Conservation (phyloP, 2,113 vertebrate genomes). For the Sialia sialis region DNA sequence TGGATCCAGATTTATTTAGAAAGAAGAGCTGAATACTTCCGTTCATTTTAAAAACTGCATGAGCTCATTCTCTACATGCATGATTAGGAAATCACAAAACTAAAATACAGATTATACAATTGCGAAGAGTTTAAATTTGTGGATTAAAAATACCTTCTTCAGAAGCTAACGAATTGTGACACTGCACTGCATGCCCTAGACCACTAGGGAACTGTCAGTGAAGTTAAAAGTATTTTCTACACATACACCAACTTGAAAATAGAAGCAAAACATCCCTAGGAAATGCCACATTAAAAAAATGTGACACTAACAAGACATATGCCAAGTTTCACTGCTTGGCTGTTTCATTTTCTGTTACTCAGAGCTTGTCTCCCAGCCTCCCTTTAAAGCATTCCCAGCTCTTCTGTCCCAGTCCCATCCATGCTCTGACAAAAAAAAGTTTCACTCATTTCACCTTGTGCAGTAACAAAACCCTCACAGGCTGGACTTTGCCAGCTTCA, state of each 20-base stretch:
- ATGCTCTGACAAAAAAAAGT: neutral
- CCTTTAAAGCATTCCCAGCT: neutral
- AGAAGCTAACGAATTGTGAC: slow-evolving; percentile 26
- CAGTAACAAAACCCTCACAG: neutral
- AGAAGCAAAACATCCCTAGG: slow-evolving; percentile 47
- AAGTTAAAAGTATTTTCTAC: slow-evolving; percentile 30
- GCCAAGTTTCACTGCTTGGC: slow-evolving; percentile 4
- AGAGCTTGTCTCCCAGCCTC: neutral
- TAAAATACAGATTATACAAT: slow-evolving; percentile 38
- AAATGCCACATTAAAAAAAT: slow-evolving; percentile 46
- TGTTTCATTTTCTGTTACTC: neutral
- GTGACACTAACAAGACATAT: slow-evolving; percentile 15
- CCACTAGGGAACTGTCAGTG: slow-evolving; percentile 13
- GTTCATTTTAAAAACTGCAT: neutral
- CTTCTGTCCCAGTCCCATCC: neutral
- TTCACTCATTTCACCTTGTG: neutral
- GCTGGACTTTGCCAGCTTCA: neutral
- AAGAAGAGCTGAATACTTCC: slow-evolving; percentile 8
- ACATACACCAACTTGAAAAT: slow-evolving; percentile 28
- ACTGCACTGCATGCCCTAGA: neutral
- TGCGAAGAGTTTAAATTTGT: slow-evolving; percentile 1
- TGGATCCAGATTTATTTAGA: slow-evolving; percentile 3
- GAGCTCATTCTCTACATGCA: slow-evolving; percentile 34
- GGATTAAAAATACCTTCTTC: slow-evolving; percentile 42
- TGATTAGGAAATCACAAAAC: slow-evolving; percentile 46